Percentiles rank a stretch among this genome's conserved stretches.
Conservation (phyloP, 1,140 invertebrate genomes). For the Ceratosolen fusciceps region DNA sequence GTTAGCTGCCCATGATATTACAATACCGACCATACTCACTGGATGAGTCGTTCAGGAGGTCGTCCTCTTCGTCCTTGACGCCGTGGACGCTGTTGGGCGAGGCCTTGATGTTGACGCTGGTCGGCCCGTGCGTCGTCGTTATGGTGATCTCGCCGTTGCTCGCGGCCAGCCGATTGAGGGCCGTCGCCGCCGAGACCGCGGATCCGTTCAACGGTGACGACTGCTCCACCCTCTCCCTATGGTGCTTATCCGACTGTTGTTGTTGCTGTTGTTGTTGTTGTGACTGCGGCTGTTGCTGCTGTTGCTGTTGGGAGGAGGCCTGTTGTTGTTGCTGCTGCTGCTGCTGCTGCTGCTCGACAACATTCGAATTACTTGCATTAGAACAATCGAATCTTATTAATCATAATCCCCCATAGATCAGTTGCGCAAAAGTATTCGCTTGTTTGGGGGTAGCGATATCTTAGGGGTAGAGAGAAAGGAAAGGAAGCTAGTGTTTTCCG, state of each 20-base stretch:
- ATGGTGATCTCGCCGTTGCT: conserved; percentile 85
- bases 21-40: conserved; percentile 76
- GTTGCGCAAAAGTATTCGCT: too few species aligned
- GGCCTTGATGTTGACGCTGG: conserved; percentile 58
- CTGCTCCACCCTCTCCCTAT: conserved; percentile 68
- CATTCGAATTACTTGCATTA: too few species aligned
- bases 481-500: too few species aligned
- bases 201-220: conserved; percentile 69
- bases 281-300: conserved; percentile 50
- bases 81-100: conserved; percentile 67
- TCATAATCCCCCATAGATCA: too few species aligned
- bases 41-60: conserved; percentile 85
- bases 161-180: conserved; percentile 78
- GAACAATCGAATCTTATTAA: too few species aligned
- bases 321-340: background rate
- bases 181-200: conserved; percentile 68
- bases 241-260: conserved; percentile 64
- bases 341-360: background rate
- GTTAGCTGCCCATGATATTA: too few species aligned
- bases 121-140: conserved; percentile 78
- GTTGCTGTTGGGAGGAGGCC: too few species aligned
- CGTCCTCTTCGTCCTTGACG: conserved; percentile 72
- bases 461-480: too few species aligned
- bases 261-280: conserved; percentile 54
- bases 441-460: too few species aligned